Percentiles rank a stretch among this genome's conserved stretches.
Conservation (phyloP, 2,797 vertebrate genomes). For the Ptychadena robeensis region DNA sequence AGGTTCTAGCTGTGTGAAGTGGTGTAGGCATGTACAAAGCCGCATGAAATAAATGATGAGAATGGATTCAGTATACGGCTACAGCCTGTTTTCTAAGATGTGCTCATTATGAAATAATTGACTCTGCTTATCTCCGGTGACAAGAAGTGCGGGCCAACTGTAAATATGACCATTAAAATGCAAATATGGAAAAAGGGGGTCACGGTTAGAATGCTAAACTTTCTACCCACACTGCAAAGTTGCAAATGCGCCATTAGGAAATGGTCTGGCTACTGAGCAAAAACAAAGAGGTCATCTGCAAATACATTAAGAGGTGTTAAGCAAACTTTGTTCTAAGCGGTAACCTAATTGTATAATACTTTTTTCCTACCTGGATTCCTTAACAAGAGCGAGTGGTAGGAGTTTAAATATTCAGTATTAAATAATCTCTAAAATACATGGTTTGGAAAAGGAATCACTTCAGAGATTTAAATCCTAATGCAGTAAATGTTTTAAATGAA, state of each 20-base stretch:
- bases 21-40: slow-evolving; percentile 20
- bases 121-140: slow-evolving; percentile 42
- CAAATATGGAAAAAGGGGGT: neutral
- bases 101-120: slow-evolving; percentile 41
- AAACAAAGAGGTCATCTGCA: neutral
- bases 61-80: neutral
- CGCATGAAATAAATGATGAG: slow-evolving; percentile 28
- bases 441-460: too few species aligned
- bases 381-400: neutral
- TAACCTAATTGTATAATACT: neutral
- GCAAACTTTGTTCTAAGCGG: neutral
- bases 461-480: too few species aligned
- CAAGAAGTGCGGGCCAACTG: slow-evolving; percentile 23
- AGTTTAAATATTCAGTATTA: neutral
- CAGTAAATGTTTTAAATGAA: too few species aligned
- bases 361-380: too few species aligned
- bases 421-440: too few species aligned
- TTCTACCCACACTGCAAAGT: neutral
- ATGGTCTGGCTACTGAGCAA: neutral
- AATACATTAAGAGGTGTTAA: neutral
- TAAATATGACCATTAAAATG: slow-evolving; percentile 31
- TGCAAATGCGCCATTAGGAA: neutral
- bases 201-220: slow-evolving; percentile 1
- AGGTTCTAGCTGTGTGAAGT: slow-evolving; percentile 30
- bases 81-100: slow-evolving; percentile 27